These are phyloP conservation scores for Spizaetus ornatus DNA, from an alignment of 2,113 vertebrate species.

Conservation along the genomic window DNA sequence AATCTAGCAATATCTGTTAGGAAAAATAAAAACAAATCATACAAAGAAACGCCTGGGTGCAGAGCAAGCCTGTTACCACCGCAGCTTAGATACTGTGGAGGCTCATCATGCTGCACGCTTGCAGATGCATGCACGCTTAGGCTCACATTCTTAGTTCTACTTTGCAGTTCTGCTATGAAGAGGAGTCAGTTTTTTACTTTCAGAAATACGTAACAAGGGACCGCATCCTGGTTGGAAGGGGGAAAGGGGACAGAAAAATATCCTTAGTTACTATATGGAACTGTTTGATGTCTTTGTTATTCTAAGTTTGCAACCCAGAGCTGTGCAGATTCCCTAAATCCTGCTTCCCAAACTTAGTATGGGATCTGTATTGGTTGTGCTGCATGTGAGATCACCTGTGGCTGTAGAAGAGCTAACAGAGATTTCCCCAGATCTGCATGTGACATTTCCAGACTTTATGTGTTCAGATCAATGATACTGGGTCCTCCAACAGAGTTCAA, in stretches of 20 bases:
- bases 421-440: neutral
- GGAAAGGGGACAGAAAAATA: neutral
- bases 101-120: neutral
- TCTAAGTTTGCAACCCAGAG: neutral
- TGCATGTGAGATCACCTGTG: neutral
- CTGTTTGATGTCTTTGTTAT: neutral
- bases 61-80: neutral
- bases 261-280: neutral
- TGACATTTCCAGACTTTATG: neutral
- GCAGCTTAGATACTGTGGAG: neutral
- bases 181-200: neutral
- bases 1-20: neutral
- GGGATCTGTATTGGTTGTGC: neutral
- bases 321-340: neutral
- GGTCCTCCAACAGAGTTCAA: neutral
- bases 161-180: neutral
- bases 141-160: neutral
- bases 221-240: neutral
- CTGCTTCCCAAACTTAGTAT: neutral
- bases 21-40: neutral
- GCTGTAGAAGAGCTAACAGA: neutral
- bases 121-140: fast-evolving
- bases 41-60: conserved; percentile 19
- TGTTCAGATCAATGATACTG: neutral
- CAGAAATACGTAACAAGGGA: neutral